phyloP scores from a whole-genome alignment of 2,113 vertebrate species.

The Perca flavescens region DNA sequence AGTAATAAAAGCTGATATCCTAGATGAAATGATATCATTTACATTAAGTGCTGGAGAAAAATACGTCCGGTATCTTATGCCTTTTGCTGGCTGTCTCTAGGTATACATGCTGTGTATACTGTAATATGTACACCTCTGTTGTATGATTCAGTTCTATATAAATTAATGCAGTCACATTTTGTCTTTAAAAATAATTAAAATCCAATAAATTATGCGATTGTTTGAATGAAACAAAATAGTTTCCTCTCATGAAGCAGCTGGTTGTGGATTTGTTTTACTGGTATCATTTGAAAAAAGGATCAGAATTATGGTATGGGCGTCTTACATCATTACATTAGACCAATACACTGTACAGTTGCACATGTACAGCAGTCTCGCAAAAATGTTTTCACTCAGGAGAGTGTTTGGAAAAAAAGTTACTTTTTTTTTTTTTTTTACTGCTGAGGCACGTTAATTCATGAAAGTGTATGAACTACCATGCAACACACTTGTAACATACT shows the following conservation, averaged over 20 bases:
- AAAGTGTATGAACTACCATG: conserved; percentile 29
- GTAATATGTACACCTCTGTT: conserved; percentile 1
- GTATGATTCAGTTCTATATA: conserved; percentile 5
- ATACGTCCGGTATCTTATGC: conserved; percentile 24
- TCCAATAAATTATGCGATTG: conserved; percentile 7
- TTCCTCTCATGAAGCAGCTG: background rate
- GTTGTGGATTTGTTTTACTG: conserved; percentile 40
- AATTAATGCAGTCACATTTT: conserved; percentile 21
- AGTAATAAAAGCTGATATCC: conserved; percentile 73
- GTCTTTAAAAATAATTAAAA: conserved; percentile 19
- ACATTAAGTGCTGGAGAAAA: conserved; percentile 34
- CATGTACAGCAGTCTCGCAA: background rate
- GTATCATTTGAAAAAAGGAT: conserved; percentile 38
- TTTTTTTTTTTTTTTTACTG: conserved; percentile 10
- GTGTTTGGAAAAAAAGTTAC: background rate
- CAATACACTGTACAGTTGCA: background rate
- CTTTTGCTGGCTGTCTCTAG: conserved; percentile 27
- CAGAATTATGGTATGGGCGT: conserved; percentile 22
- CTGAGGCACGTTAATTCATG: conserved; percentile 33
- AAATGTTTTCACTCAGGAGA: background rate
- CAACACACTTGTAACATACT: conserved; percentile 47
- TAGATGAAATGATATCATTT: conserved; percentile 63
- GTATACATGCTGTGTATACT: background rate
- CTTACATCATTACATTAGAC: background rate
- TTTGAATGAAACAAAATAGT: conserved; percentile 15